Conservation (phyloP, 35 echinoderm and acorn worm species). For the Ptychodera flava region DNA sequence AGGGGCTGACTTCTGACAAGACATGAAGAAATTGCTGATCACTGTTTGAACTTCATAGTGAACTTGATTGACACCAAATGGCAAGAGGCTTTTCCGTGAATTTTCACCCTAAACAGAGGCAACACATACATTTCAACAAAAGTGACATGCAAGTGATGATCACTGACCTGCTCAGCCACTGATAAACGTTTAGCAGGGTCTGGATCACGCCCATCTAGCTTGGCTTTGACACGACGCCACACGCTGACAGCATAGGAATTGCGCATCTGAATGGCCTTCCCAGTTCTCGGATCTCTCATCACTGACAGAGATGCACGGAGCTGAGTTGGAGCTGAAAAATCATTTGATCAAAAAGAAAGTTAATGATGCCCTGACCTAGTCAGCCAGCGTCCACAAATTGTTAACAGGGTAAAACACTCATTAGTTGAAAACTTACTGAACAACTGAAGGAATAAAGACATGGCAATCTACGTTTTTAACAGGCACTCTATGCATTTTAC, state of each 20-base stretch:
- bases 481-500: too few relatives aligned
- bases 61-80: too few relatives aligned
- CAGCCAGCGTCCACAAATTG: neutral
- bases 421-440: too few relatives aligned
- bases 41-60: too few relatives aligned
- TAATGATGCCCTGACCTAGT: neutral
- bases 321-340: conserved; percentile 23
- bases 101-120: too few relatives aligned
- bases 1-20: too few relatives aligned
- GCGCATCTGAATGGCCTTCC: conserved; percentile 87
- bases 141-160: too few relatives aligned
- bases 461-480: too few relatives aligned
- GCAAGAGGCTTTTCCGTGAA: too few relatives aligned
- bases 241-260: conserved; percentile 95
- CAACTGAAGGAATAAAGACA: too few relatives aligned
- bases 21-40: too few relatives aligned
- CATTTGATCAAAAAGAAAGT: neutral
- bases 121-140: too few relatives aligned
- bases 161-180: conserved; percentile 91
- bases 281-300: conserved; percentile 81
- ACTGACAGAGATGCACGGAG: conserved; percentile 38
- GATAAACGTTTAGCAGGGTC: conserved; percentile 66
- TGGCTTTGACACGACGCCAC: conserved; percentile 90
- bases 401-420: neutral
- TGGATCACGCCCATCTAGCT: conserved; percentile 78